Percentiles rank a stretch among this genome's conserved stretches.
Evolutionary conservation across 2,797 vertebrate species (phyloP).

Genomic region (Sebastes steindachneri): DNA sequence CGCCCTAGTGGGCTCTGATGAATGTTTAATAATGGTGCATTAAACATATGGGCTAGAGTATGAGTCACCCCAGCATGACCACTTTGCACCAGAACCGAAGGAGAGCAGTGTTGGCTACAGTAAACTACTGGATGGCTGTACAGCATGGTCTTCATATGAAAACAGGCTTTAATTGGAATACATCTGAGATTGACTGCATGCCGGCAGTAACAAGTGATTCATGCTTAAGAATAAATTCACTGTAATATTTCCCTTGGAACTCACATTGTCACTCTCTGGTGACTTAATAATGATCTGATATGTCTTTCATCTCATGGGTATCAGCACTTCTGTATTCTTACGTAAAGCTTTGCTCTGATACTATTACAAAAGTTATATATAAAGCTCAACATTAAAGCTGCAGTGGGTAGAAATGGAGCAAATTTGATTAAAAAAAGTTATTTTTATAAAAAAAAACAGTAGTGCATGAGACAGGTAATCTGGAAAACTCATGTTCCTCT

Average conservation of each 20-base stretch:
- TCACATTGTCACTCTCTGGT: not conserved
- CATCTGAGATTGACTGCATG: not conserved
- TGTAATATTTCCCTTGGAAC: not conserved
- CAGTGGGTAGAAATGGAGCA: too few species aligned
- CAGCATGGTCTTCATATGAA: not conserved
- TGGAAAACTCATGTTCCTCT: too few species aligned
- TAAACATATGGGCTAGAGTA: conserved; percentile 40
- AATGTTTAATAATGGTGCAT: conserved; percentile 64
- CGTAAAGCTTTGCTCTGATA: not conserved
- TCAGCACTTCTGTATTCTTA: not conserved
- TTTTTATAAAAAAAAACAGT: too few species aligned
- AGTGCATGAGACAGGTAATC: too few species aligned
- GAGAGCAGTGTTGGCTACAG: not conserved
- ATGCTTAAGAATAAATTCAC: not conserved
- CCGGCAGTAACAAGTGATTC: conserved; percentile 8
- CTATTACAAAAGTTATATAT: not conserved
- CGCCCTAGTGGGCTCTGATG: conserved; percentile 25
- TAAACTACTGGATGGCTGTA: not conserved
- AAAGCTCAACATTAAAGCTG: not conserved
- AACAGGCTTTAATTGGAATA: not conserved
- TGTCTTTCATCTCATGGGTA: not conserved
- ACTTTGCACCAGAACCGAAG: conserved; percentile 24
- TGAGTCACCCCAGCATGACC: conserved; percentile 39
- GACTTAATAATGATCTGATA: conserved; percentile 1
- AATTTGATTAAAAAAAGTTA: too few species aligned